Evolutionary conservation across 2,888 invertebrate species (phyloP), one percentile per base, ranked within the genome.

Genomic region (Apomyelois bistriatella): DNA sequence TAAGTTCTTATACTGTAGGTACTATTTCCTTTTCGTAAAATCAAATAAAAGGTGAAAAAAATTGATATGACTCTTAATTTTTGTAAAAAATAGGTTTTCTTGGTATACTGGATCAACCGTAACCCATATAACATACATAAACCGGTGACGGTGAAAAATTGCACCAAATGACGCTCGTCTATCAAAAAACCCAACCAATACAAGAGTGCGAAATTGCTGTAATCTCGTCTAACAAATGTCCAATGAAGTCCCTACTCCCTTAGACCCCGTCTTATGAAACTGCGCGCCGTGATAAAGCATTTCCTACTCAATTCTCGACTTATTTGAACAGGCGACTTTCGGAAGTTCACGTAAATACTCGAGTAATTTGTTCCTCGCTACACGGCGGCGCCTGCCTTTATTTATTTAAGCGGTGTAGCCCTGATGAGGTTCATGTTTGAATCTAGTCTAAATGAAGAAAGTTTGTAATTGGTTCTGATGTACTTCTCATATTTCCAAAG

Each of bases 221-320:
- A 56, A 57, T 58, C 56, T 52, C 57, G 53, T 54, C 56, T 57
- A 53, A 62, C 60, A 60, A 65, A 65, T 58, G 62, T 55, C 57
- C 53, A 53, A 53, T 56, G 51, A 22, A 5, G 22, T 22, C 22
- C 22, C 22, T 58, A 52, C 51, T 15, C 46, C 12, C 47, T 54
- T 15, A 43, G 58, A 58, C 55, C 61, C 53, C 52, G 54, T 50
- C 53, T 58, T 60, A 56, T 57, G 57, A 54, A 53, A 57, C 61
- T 61, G 61, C 52, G 49, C 48, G 42, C 12, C 55, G 38, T 58
- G 63, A 62, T 59, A 61, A 62, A 56, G 54, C 53, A 60, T 59
- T 58, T 55, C 50, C 55, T 48, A 49, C 53, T 59, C 54, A 50
- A 57, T 59, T 56, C 57, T 52, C 42, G 48, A 49, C 35, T 42